Base-by-base conservation (phyloP, 2,797 vertebrate species). In the Lagorchestes hirsutus region DNA sequence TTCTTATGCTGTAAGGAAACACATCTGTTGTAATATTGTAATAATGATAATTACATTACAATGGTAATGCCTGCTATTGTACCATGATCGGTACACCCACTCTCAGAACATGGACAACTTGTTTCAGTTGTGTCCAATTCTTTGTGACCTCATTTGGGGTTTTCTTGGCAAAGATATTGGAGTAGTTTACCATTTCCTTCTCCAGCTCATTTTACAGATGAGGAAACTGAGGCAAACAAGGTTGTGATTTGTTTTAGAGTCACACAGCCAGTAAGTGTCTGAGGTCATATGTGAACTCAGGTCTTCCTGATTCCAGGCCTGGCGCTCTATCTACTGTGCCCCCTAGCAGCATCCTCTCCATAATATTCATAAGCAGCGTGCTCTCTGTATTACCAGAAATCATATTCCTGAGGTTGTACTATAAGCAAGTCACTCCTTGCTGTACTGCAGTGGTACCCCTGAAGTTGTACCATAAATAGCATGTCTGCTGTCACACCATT, bases 311-410 rank as follows among this genome's bases (percentile, higher is more conserved):
- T 8, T 46, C n/a, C 18, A 40, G 18, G n/a, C 8, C n/a, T 46
- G 67, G 18, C 2, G 0, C 11, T 22, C 8, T 82, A 22, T 40
- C n/a, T 3, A 0, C 67, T 46, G 8, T 24, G 2, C 11, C n/a
- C 1, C 16, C 34, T 22, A n/a, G 16, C 16, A 40, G 62, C n/a
- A n/a, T 5, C 34, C 34, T 82, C 67, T 82, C 67, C n/a, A 9
- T 22, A 22, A 40, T 82, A n/a, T 16, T n/a, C n/a, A 40, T 18
- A 74, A 74, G n/a, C 14, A 82, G 40, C 40, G 3, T 5, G 16
- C 22, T 10, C 40, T 87, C 40, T 87, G 24, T 50, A 28, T 46
- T 46, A 16, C 74, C 74, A 87, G 40, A 87, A 11, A 87, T 87
- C 2, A 0, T 87, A 9, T 87, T 3, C 40, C 74, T 87, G 40